Evolutionary conservation across 30 jellyfish, hydroid and myxozoan species (phyloP).

Genomic region (Cassiopea xamachana): DNA sequence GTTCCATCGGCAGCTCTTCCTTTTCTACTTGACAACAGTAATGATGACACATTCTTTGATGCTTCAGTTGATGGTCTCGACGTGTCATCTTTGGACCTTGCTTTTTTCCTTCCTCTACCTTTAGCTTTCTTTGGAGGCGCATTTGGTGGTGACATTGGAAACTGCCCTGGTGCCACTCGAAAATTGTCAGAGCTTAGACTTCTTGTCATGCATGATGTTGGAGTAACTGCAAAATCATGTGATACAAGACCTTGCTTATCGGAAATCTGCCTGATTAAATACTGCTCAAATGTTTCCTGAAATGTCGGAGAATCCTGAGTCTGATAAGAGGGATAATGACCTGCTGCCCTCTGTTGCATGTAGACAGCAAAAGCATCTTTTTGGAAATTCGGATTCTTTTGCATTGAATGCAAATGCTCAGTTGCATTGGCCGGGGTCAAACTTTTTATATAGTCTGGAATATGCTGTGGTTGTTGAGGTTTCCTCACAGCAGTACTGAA

Average conservation of each 20-base stretch:
- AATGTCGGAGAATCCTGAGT: conserved; percentile 20
- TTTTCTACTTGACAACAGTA: neutral
- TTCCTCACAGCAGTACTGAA: conserved; percentile 19
- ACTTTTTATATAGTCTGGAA: conserved; percentile 9
- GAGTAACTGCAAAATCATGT: conserved; percentile 27
- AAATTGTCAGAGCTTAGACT: conserved; percentile 48
- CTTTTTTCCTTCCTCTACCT: conserved; percentile 24
- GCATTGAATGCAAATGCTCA: conserved; percentile 24
- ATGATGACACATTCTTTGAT: conserved; percentile 10
- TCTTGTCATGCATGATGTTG: conserved; percentile 30
- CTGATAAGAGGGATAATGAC: conserved; percentile 17
- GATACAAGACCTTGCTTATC: neutral
- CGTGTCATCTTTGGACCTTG: conserved; percentile 56
- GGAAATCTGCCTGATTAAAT: neutral
- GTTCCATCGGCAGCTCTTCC: neutral
- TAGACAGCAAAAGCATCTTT: conserved; percentile 27
- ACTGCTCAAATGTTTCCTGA: conserved; percentile 38
- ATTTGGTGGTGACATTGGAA: conserved; percentile 35
- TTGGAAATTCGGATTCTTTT: neutral
- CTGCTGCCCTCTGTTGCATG: conserved; percentile 31
- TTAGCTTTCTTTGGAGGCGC: conserved; percentile 47
- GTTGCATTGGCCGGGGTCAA: conserved; percentile 16
- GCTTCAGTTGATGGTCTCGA: conserved; percentile 17
- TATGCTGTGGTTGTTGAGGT: conserved; percentile 27
- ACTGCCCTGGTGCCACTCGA: conserved; percentile 4